Evolutionary conservation across 2,888 invertebrate species (phyloP).

Genomic region (Notodonta dromedarius): DNA sequence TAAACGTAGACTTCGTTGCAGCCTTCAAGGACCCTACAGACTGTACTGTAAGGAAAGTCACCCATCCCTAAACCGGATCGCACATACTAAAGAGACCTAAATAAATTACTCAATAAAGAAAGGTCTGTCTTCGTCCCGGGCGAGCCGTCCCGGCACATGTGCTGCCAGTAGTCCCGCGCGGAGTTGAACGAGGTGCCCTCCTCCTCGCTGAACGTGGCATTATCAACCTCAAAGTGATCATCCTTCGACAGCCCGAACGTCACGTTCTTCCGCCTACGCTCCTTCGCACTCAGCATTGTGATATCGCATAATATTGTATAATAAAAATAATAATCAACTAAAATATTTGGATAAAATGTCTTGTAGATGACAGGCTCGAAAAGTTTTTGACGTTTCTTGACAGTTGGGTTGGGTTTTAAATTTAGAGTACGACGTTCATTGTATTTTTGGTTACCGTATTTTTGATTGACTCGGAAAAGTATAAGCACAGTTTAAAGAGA

Average conservation of each 20-base stretch:
- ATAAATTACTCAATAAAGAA: conserved; percentile 42
- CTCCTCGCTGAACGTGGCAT: conserved; percentile 48
- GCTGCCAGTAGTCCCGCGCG: conserved; percentile 71
- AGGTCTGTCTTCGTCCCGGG: conserved; percentile 42
- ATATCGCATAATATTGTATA: conserved; percentile 37
- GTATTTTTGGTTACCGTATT: conserved; percentile 5
- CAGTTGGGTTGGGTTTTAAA: conserved; percentile 17
- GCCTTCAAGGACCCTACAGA: no score
- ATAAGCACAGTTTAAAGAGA: no score
- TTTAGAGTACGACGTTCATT: conserved; percentile 11
- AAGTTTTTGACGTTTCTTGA: conserved; percentile 32
- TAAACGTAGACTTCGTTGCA: no score
- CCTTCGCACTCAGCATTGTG: conserved; percentile 54
- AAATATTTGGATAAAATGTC: conserved; percentile 47
- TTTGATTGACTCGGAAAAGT: background rate
- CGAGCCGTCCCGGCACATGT: conserved; percentile 45
- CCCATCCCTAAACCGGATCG: background rate
- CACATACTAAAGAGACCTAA: background rate
- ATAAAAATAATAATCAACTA: conserved; percentile 46
- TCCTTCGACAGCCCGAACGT: conserved; percentile 72
- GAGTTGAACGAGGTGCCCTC: conserved; percentile 62
- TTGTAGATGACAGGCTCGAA: conserved; percentile 38
- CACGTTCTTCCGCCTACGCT: conserved; percentile 65
- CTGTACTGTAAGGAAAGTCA: no score
- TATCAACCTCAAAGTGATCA: conserved; percentile 59